Evolutionary conservation across 2,113 vertebrate genomes (phyloP), one percentile per base, ranked within the genome.

Genomic region (Oenanthe oenanthe): DNA sequence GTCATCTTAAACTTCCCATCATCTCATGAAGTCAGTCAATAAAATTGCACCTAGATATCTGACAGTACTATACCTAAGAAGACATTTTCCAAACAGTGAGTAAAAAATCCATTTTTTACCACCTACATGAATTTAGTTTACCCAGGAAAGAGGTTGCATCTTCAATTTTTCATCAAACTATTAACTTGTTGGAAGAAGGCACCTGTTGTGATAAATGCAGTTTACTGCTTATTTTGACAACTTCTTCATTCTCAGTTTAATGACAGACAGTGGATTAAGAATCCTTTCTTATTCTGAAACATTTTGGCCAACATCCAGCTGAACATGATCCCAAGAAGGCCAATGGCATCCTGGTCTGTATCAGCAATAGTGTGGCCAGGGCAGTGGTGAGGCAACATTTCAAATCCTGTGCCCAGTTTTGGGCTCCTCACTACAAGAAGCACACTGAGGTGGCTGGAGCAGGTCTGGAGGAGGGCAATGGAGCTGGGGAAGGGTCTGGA

Each of bases 401-500:
- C 4, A 4, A 85, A 13, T 60, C 4, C n/a, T 42, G 17, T 17
- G 8, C 20, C 10, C 45, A 36, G 25, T 24, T 73, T 4, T 67
- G 21, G 10, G n/a, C 4, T 26, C 5, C 29, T 66, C 53, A 60
- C 25, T 54, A 42, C 34, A 78, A 22, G 36, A 63, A 29, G 29
- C 20, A 47, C 45, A 53, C 2, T 50, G 50, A 71, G 28, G 19
- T 3, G 11, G 11, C 13, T 58, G 36, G 25, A 79, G 21, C 15
- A 17, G 8, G 53, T 24, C 31, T 0, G 0, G 61, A 65, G 25
- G 25, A 65, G 16, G 15, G 9, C 38, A 73, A 13, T 5, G 12
- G 54, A 54, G 32, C 15, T 84, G 6, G 7, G 9, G 9, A 66
- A 60, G 14, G 17, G 7, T 36, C n/a, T 73, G 45, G 29, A 85